A percentile compares a stretch with the other conserved stretches of the same genome.
Evolutionary conservation across 2,113 vertebrate genomes (phyloP).

Genomic region (Rana temporaria): DNA sequence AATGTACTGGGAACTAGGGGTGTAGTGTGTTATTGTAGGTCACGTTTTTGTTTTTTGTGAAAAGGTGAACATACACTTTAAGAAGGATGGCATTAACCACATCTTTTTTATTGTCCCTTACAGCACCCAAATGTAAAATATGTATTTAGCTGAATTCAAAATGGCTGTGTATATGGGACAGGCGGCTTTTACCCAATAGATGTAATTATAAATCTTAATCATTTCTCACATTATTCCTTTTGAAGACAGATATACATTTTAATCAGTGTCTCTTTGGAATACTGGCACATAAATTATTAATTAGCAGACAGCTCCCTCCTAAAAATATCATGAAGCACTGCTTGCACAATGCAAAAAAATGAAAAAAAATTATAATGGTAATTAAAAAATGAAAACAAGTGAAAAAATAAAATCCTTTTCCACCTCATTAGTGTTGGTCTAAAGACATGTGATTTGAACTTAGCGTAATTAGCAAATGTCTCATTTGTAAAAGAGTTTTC

Average conservation of each 20-base stretch:
- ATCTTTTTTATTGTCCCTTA: background rate
- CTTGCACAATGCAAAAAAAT: slow-evolving; percentile 21
- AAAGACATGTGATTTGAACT: slow-evolving; percentile 71
- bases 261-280: slow-evolving; percentile 88
- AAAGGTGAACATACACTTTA: too few species aligned
- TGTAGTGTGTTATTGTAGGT: too few species aligned
- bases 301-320: slow-evolving; percentile 75
- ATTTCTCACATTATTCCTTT: slow-evolving; percentile 74
- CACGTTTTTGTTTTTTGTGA: too few species aligned
- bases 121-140: too few species aligned
- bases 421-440: slow-evolving; percentile 67
- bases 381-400: slow-evolving; percentile 63
- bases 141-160: background rate
- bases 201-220: slow-evolving; percentile 65
- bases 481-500: slow-evolving; percentile 70
- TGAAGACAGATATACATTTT: slow-evolving; percentile 87
- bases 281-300: slow-evolving; percentile 91
- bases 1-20: too few species aligned
- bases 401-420: slow-evolving; percentile 65
- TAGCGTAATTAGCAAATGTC: slow-evolving; percentile 69
- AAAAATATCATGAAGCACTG: slow-evolving; percentile 53
- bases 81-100: background rate
- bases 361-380: slow-evolving; percentile 58
- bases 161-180: slow-evolving; percentile 33
- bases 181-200: slow-evolving; percentile 34